Evolutionary conservation across 1,140 invertebrate species (phyloP).

Genomic region (Plodia interpunctella): DNA sequence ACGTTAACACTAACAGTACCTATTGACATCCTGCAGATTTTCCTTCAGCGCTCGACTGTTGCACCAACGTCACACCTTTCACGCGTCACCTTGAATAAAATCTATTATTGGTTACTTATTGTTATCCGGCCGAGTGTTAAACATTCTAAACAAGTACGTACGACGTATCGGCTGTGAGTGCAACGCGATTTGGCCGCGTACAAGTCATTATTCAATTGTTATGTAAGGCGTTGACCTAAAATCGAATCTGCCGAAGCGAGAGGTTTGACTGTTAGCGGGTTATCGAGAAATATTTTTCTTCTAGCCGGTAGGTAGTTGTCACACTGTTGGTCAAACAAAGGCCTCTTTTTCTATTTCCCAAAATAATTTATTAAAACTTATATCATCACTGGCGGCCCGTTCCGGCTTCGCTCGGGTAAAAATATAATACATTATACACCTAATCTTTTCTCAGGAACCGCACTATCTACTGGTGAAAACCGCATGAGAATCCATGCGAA

Average conservation of each 20-base stretch:
- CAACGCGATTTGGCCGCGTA: constrained; percentile 14
- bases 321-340: too few relatives aligned
- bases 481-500: too few relatives aligned
- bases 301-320: too few relatives aligned
- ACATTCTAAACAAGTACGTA: not conserved
- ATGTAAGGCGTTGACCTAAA: constrained; percentile 63
- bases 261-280: constrained; percentile 1
- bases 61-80: not conserved
- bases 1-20: too few relatives aligned
- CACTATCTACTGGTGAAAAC: too few relatives aligned
- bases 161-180: not conserved
- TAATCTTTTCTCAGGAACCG: too few relatives aligned
- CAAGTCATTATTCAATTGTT: constrained; percentile 66
- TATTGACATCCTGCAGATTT: not conserved
- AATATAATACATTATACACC: too few relatives aligned
- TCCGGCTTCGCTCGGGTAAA: too few relatives aligned
- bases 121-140: not conserved
- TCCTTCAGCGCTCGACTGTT: not conserved
- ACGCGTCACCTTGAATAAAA: not conserved
- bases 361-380: too few relatives aligned
- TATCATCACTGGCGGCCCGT: too few relatives aligned
- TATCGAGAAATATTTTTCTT: too few relatives aligned
- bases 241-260: constrained; percentile 42
- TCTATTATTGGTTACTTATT: constrained; percentile 3
- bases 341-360: too few relatives aligned